Evolutionary conservation across 2,888 invertebrate species (phyloP).

Genomic region (Tipula vernalis): DNA sequence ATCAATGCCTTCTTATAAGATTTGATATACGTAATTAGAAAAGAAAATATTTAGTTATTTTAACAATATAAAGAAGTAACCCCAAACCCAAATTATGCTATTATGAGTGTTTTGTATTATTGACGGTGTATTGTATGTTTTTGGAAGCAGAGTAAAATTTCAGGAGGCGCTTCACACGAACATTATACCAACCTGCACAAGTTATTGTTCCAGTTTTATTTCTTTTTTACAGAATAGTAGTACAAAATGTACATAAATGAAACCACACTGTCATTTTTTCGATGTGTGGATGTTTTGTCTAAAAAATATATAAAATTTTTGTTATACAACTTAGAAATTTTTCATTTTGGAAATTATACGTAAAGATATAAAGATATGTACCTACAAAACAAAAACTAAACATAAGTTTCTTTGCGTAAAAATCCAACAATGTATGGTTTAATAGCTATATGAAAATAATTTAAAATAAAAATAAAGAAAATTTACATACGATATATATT

Average conservation of each 20-base stretch:
- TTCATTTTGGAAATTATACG: not conserved
- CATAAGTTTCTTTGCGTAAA: not conserved
- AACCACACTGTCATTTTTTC: not conserved
- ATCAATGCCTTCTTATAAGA: not conserved
- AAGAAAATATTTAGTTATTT: not conserved
- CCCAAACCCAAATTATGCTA: not conserved
- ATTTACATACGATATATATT: conserved; percentile 7
- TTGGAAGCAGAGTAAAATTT: not conserved
- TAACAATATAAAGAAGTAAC: not conserved
- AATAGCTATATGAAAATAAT: not conserved
- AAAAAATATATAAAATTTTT: not conserved
- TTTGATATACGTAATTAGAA: not conserved
- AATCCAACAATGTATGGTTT: not conserved
- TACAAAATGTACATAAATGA: not conserved
- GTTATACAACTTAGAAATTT: not conserved
- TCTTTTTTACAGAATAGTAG: not conserved
- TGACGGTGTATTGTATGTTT: not conserved
- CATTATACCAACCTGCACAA: not conserved
- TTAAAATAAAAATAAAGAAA: not conserved
- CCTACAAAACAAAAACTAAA: not conserved
- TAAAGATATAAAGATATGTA: not conserved
- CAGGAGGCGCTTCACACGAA: not conserved
- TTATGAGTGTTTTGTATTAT: not conserved
- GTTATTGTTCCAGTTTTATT: not conserved
- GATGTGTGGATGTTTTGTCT: not conserved